A percentile compares a stretch with the other conserved stretches of the same genome.
phyloP scores from a whole-genome alignment of 2,797 vertebrate species.

The Petrocephalus schoutedeni region DNA sequence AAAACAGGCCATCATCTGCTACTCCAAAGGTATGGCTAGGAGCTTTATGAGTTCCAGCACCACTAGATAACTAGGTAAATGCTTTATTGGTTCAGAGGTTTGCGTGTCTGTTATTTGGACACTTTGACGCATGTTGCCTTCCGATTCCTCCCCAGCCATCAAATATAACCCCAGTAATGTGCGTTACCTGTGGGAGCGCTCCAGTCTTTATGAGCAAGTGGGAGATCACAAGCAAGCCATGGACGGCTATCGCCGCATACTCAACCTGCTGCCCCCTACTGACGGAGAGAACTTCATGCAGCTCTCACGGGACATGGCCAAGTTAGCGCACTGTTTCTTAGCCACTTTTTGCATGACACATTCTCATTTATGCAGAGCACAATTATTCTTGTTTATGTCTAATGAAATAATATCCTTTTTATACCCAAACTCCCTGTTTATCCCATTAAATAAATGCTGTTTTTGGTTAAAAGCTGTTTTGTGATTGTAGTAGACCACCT shows the following conservation, averaged over 20 bases:
- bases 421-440: no score
- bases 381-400: no score
- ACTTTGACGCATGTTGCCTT: background rate
- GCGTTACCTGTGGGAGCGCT: constrained; percentile 91
- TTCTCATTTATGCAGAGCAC: background rate
- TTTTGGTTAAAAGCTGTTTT: background rate
- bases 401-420: no score
- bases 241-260: constrained; percentile 89
- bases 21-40: constrained; percentile 71
- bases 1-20: constrained; percentile 93
- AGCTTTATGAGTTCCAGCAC: background rate
- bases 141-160: constrained; percentile 64
- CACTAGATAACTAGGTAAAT: background rate
- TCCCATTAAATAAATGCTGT: no score
- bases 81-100: background rate
- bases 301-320: constrained; percentile 94
- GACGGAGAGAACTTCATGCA: constrained; percentile 95
- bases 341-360: background rate
- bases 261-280: constrained; percentile 81
- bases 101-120: background rate
- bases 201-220: constrained; percentile 84
- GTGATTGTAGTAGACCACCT: background rate
- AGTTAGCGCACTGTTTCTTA: constrained; percentile 54
- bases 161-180: constrained; percentile 89
- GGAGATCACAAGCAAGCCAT: constrained; percentile 92